Evolutionary conservation across 30 jellyfish, hydroid and myxozoan species (phyloP).

Genomic region (Turritopsis rubra): DNA sequence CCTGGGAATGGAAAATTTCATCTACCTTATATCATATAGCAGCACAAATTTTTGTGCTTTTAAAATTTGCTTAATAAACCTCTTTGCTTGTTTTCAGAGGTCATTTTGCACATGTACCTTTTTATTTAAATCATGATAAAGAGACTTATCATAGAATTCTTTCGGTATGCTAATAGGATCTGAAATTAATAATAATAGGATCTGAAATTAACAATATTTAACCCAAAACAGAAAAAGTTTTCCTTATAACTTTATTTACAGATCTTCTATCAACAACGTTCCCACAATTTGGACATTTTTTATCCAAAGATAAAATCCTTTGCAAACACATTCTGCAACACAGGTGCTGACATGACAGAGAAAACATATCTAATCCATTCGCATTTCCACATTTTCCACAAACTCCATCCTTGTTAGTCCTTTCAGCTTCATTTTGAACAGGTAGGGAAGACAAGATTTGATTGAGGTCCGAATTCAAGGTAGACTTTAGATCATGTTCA

Average conservation of each 20-base stretch:
- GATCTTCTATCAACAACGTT: background rate
- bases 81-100: too few species aligned
- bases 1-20: too few species aligned
- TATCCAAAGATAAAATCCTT: background rate
- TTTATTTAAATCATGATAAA: too few species aligned
- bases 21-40: too few species aligned
- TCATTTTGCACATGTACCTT: too few species aligned
- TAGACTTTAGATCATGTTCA: background rate
- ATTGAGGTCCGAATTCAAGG: background rate
- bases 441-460: background rate
- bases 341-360: background rate
- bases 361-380: background rate
- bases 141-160: too few species aligned
- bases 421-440: background rate
- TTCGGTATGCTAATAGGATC: too few species aligned
- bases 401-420: background rate
- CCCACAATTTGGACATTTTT: conserved; percentile 2
- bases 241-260: background rate
- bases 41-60: too few species aligned
- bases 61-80: too few species aligned
- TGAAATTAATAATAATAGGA: too few species aligned
- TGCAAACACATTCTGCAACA: background rate
- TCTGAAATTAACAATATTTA: background rate
- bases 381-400: background rate
- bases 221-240: background rate